Evolutionary conservation across 2,113 vertebrate species (phyloP).

Genomic region (Cephalopterus ornatus): DNA sequence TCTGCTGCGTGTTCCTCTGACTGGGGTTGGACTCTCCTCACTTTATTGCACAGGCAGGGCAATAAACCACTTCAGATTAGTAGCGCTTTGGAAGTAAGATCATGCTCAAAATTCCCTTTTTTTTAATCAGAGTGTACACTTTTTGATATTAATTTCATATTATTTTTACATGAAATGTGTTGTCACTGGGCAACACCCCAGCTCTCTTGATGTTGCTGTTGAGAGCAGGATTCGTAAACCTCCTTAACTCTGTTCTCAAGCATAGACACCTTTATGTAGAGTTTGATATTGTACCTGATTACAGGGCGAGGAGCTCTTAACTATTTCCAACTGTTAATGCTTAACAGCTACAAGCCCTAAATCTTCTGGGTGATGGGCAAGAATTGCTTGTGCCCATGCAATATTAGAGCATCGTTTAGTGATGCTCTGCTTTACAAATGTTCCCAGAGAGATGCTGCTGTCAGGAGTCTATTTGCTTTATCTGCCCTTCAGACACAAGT

Average conservation of each 20-base stretch:
- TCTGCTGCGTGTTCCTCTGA: not conserved
- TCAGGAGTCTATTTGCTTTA: not conserved
- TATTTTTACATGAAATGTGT: not conserved
- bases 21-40: not conserved
- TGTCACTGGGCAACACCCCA: not conserved
- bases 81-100: not conserved
- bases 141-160: not conserved
- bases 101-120: not conserved
- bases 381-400: not conserved
- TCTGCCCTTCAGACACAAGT: not conserved
- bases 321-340: not conserved
- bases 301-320: not conserved
- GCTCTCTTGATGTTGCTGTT: not conserved
- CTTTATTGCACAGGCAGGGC: not conserved
- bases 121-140: not conserved
- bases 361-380: not conserved
- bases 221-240: not conserved
- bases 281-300: not conserved
- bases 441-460: not conserved
- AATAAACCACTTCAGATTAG: not conserved
- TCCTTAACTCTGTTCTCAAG: not conserved
- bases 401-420: not conserved
- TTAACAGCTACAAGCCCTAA: not conserved
- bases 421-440: not conserved
- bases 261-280: accelerated